A percentile compares a stretch with the other conserved stretches of the same genome.
These are phyloP conservation scores for Dynastes tityus DNA, from an alignment of 2,888 invertebrate genomes.

Conservation along the genomic window DNA sequence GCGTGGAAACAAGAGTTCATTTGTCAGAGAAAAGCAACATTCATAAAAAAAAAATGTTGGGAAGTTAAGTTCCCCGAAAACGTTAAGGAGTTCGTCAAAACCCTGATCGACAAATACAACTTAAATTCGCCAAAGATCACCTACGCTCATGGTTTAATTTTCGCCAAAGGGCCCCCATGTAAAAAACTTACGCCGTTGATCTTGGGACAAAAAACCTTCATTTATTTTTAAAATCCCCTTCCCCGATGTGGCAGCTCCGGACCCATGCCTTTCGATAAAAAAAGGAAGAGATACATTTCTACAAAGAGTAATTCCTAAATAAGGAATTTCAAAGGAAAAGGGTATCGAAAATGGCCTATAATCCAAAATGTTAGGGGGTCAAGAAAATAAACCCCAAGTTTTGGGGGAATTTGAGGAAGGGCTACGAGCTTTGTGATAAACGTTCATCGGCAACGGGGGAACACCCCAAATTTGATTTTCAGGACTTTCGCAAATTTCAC, in stretches of 20 bases:
- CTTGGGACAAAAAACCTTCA: constrained; percentile 4
- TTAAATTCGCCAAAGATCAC: constrained; percentile 15
- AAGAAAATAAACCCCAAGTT: constrained; percentile 56
- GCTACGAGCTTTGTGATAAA: constrained; percentile 61
- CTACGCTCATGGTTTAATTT: constrained; percentile 11
- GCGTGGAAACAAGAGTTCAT: too few relatives aligned
- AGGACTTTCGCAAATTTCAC: constrained; percentile 64
- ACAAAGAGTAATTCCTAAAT: constrained; percentile 35
- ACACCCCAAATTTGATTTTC: constrained; percentile 61
- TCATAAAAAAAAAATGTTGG: neutral
- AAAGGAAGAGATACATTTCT: constrained; percentile 46
- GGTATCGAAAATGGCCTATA: constrained; percentile 33
- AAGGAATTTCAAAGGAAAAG: constrained; percentile 37
- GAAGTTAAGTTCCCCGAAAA: neutral
- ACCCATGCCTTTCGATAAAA: neutral
- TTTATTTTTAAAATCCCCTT: constrained; percentile 45
- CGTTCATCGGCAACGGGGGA: constrained; percentile 60
- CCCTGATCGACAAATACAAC: constrained; percentile 9
- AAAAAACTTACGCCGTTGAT: constrained; percentile 32
- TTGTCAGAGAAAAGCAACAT: too few relatives aligned
- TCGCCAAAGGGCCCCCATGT: constrained; percentile 39
- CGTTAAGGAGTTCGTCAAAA: constrained; percentile 16
- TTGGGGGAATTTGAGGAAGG: constrained; percentile 61
- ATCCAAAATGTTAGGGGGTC: constrained; percentile 52
- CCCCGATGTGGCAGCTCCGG: neutral